These are phyloP conservation scores for Ptilonorhynchus violaceus DNA, from an alignment of 2,113 vertebrate genomes.

Conservation along the genomic window DNA sequence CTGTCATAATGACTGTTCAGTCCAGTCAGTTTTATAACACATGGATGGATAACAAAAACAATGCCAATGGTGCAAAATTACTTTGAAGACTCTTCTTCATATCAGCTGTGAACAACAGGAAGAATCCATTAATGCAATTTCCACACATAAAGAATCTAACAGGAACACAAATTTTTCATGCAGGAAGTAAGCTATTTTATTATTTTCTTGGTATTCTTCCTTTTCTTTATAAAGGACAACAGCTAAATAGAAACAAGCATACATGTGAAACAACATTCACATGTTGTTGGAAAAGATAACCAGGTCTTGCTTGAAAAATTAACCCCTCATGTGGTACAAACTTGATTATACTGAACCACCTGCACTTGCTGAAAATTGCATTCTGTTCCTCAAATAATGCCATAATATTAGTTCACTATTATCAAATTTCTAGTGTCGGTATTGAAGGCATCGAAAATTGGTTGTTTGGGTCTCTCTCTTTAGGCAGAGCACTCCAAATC, in stretches of 20 bases:
- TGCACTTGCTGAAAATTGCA: background rate
- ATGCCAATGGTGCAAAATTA: background rate
- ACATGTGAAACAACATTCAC: background rate
- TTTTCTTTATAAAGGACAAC: background rate
- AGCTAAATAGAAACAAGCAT: background rate
- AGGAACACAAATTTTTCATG: background rate
- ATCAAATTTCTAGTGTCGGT: rapidly evolving
- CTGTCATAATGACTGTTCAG: background rate
- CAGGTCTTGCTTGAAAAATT: background rate
- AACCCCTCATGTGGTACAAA: background rate
- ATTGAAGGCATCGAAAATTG: background rate
- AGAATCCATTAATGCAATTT: background rate
- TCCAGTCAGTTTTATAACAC: background rate
- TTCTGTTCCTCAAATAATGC: background rate
- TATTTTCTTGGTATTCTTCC: background rate
- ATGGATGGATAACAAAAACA: background rate
- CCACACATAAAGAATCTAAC: background rate
- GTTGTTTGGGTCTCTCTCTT: background rate
- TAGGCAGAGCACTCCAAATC: background rate
- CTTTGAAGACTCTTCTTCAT: background rate
- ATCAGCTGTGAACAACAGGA: background rate
- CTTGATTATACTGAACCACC: background rate
- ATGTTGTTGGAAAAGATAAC: background rate
- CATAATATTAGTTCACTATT: background rate
- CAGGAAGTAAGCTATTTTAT: background rate